These are phyloP conservation scores for Tupaia tana DNA, from an alignment of 2,113 vertebrate species.

Conservation along the genomic window DNA sequence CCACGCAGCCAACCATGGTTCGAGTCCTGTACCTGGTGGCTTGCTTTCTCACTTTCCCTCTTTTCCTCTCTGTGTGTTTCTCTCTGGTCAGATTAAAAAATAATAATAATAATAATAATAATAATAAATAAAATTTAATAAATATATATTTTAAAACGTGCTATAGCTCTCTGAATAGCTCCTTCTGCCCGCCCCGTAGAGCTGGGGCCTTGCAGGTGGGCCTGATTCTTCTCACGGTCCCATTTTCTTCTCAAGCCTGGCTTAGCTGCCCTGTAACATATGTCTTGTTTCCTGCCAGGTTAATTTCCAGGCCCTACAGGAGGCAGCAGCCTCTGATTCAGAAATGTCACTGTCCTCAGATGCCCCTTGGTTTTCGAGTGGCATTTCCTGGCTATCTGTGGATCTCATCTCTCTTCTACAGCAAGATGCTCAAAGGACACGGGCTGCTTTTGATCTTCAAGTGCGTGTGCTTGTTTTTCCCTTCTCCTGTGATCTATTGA, in stretches of 20 bases:
- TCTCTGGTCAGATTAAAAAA: no score
- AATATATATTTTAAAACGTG: not conserved
- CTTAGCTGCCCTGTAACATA: not conserved
- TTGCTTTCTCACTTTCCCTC: no score
- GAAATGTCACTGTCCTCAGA: not conserved
- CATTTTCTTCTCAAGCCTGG: not conserved
- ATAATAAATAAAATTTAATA: no score
- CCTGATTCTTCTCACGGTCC: not conserved
- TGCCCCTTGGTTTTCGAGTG: not conserved
- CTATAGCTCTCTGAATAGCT: not conserved
- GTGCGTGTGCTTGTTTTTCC: not conserved
- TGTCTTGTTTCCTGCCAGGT: not conserved
- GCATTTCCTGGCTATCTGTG: not conserved
- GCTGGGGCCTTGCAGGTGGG: not conserved
- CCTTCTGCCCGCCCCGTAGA: not conserved
- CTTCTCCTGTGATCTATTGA: slow-evolving; percentile 14
- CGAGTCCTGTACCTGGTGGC: no score
- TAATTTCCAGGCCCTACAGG: not conserved
- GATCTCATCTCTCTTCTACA: not conserved
- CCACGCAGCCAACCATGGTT: no score
- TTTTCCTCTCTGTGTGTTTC: no score
- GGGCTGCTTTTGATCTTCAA: slow-evolving; percentile 46
- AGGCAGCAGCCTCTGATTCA: not conserved
- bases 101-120: no score
- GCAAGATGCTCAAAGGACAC: not conserved